phyloP scores from a whole-genome alignment of 2,113 vertebrate species.

The Myiopsitta monachus region DNA sequence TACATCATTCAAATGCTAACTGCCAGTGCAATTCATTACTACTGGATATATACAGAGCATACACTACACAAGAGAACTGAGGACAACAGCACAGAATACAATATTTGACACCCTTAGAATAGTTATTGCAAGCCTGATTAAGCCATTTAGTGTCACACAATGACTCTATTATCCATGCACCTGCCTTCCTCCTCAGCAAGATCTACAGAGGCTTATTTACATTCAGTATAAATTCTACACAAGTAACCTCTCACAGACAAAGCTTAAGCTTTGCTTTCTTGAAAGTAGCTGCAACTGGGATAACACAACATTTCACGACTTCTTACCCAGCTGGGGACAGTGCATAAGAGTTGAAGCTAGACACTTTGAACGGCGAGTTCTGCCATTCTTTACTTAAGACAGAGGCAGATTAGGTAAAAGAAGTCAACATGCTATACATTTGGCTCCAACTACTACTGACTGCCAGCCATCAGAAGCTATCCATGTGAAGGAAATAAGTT shows the following conservation, averaged over 20 bases:
- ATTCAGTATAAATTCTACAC: not conserved
- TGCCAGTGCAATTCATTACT: slow-evolving; percentile 48
- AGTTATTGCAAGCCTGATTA: slow-evolving; percentile 7
- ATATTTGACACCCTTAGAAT: slow-evolving; percentile 1
- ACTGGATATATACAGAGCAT: slow-evolving; percentile 35
- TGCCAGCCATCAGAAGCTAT: not conserved
- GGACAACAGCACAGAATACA: slow-evolving; percentile 14
- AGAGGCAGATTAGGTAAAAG: not conserved
- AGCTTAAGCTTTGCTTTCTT: not conserved
- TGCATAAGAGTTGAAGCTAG: not conserved
- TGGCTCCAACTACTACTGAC: not conserved
- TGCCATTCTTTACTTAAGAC: not conserved
- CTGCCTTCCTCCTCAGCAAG: not conserved
- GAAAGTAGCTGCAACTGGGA: slow-evolving; percentile 32
- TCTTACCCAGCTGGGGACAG: not conserved
- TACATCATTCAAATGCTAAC: slow-evolving; percentile 57
- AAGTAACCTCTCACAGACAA: not conserved
- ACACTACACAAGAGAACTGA: slow-evolving; percentile 24
- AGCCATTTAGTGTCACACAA: not conserved
- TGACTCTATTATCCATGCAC: not conserved
- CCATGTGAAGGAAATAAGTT: not conserved
- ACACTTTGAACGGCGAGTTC: not conserved
- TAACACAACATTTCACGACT: not conserved
- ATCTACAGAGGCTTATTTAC: slow-evolving; percentile 18
- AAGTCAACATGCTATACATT: not conserved